Conservation (phyloP, 2,888 invertebrate species). For the Emmelina monodactyla region DNA sequence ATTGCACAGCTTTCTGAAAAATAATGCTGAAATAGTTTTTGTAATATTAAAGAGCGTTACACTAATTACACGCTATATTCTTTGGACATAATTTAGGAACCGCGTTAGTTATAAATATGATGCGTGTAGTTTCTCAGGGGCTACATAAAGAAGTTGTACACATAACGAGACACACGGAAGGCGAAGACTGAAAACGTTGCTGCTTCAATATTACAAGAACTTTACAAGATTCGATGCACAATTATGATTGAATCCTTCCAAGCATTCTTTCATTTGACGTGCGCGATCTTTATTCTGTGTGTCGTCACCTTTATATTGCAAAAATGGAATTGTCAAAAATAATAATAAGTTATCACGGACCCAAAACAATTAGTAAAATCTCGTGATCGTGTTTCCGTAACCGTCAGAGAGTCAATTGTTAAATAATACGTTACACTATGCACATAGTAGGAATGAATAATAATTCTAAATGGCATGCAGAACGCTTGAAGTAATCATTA, state of each 20-base stretch:
- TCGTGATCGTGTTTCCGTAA: slow-evolving; percentile 48
- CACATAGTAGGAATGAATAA: slow-evolving; percentile 63
- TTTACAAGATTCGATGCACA: slow-evolving; percentile 66
- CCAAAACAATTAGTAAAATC: slow-evolving; percentile 30
- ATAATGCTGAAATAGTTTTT: slow-evolving; percentile 54
- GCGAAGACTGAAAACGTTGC: slow-evolving; percentile 54
- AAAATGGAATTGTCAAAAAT: slow-evolving; percentile 21
- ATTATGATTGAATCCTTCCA: slow-evolving; percentile 62
- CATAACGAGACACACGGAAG: slow-evolving; percentile 59
- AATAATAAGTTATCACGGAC: slow-evolving; percentile 28
- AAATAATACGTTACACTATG: slow-evolving; percentile 61
- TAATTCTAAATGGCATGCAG: slow-evolving; percentile 67
- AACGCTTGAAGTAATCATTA: slow-evolving; percentile 68
- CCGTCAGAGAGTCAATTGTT: slow-evolving; percentile 58
- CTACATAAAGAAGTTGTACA: slow-evolving; percentile 36
- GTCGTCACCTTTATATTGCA: slow-evolving; percentile 66
- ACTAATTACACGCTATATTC: neutral
- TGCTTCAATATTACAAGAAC: slow-evolving; percentile 66
- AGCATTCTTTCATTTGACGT: slow-evolving; percentile 53
- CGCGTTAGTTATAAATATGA: neutral
- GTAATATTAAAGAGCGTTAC: slow-evolving; percentile 60
- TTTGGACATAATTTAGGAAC: neutral
- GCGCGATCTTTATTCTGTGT: too few relatives aligned
- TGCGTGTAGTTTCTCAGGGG: slow-evolving; percentile 54
- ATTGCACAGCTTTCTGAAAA: slow-evolving; percentile 62